Base-by-base conservation (phyloP, 1,140 invertebrate genomes). In the Idris sp. region DNA sequence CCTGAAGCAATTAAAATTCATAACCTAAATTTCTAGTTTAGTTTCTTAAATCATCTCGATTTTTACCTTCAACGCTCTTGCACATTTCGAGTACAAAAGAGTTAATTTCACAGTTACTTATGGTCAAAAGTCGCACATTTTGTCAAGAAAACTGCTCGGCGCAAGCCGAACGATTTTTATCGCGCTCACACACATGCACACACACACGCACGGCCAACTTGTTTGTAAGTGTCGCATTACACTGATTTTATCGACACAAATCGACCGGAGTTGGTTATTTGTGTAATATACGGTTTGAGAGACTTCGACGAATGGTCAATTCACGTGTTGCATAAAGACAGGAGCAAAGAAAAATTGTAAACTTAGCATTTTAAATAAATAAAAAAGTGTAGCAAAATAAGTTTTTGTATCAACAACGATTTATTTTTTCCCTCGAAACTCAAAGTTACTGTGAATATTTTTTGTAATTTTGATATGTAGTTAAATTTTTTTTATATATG, bases 11-110 rank as follows among this genome's bases (percentile, higher is more conserved):
- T 58, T 44, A 40, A 2, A 58, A 58, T 44, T 44, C 53, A 58
- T 58, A 58, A 58, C 53, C 53, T 30, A 58, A 44, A 58, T 58
- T 13, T 40, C 30, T 44, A n/a, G 53, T 58, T 26, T 58, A 36
- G 40, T 44, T 43, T 58, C 40, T 22, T 9, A 10, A 26, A 26
- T 26, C 30, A 26, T n/a, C n/a, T 35, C 25, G 36, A 1, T 8
- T 28, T 16, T 33, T 7, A 9, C 18, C 40, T 14, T 38, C 30
- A 3, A 46, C 22, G 4, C 28, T 5, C 16, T 26, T 15, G 9
- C 7, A 41, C 19, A 6, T 59, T 62, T 49, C 25, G 5, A 46
- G 31, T 11, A 28, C 54, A 38, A 59, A 46, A 11, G 9, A 16
- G 35, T 46, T 49, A 38, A 30, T 49, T 62, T 62, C 53, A 16